Evolutionary conservation across 1,140 invertebrate genomes (phyloP), one percentile per base, ranked within the genome.

Genomic region (Thaumatotibia leucotreta): DNA sequence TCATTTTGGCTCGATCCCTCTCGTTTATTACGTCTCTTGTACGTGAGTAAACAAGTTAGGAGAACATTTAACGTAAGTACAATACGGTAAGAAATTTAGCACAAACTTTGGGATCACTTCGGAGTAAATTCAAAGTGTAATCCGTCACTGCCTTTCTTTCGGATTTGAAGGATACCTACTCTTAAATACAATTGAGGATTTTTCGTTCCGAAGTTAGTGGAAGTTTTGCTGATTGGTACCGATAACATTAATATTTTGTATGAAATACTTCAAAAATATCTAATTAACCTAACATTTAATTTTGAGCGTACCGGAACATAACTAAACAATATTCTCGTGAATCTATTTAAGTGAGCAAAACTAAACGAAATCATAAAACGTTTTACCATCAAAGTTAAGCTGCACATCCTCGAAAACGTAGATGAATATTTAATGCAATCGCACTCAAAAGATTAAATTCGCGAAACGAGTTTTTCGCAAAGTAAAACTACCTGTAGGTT

Each of bases 11-110:
- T 45, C 39, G 39, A 54, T 10, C 50, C 17, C 17, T 23, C 11
- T 27, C 22, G 22, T 27, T 58, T 58, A 58, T 58, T 58, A 31
- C 52, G 52, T 29, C 24, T 27, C 52, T 58, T 58, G 52, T 58
- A 58, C 52, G 24, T 29, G 52, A 58, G 52, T 27, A 58, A 58
- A 58, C 6, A 58, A 58, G 52, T 58, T 27, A 52, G 22, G 23
- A 6, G 24, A 29, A 17, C 52, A 29, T 58, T 58, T 58, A 58
- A 58, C 52, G 23, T n/a, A n/a, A n/a, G n/a, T 31, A 27, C 4
- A 27, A 58, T 58, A 58, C 27, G 52, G 52, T 31, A 27, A 45
- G 39, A 58, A 58, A 29, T 58, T 58, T 58, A 58, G 52, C 52
- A 27, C 52, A 31, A 58, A 58, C 23, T 58, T 58, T 58, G 23